A percentile compares a stretch with the other conserved stretches of the same genome.
Evolutionary conservation across 2,113 vertebrate species (phyloP).

Genomic region (Muscicapa adusta): DNA sequence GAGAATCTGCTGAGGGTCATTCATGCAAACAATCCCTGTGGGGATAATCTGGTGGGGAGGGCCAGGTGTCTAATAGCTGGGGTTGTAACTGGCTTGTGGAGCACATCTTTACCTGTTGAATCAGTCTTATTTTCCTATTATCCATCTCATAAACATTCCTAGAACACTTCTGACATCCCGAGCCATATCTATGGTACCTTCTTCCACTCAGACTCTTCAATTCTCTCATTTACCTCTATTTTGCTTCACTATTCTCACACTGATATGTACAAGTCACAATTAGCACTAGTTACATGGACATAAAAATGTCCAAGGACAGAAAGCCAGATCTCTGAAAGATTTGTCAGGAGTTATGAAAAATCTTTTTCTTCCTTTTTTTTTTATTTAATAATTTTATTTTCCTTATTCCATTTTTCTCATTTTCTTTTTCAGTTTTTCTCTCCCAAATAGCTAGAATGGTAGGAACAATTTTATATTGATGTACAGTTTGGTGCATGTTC

Average conservation of each 20-base stretch:
- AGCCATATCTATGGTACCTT: not conserved
- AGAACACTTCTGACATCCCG: not conserved
- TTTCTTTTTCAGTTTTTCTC: not conserved
- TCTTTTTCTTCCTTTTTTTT: accelerated
- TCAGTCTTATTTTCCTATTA: not conserved
- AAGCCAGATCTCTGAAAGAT: not conserved
- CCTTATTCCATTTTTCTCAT: accelerated
- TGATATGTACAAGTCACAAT: not conserved
- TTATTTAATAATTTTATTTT: too few relatives aligned
- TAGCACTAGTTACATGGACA: not conserved
- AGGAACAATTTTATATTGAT: not conserved
- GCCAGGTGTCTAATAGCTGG: not conserved
- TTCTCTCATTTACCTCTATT: not conserved
- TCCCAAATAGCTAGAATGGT: not conserved
- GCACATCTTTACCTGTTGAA: not conserved
- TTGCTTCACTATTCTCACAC: not conserved
- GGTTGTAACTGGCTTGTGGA: not conserved
- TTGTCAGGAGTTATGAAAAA: not conserved
- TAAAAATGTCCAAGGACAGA: not conserved
- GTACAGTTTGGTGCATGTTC: not conserved
- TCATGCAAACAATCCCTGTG: not conserved
- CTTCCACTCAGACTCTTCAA: not conserved
- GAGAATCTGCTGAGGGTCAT: not conserved
- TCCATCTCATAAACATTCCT: not conserved
- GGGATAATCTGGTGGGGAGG: not conserved